Evolutionary conservation across 2,888 invertebrate genomes (phyloP).

Genomic region (Clepsis dumicolana): DNA sequence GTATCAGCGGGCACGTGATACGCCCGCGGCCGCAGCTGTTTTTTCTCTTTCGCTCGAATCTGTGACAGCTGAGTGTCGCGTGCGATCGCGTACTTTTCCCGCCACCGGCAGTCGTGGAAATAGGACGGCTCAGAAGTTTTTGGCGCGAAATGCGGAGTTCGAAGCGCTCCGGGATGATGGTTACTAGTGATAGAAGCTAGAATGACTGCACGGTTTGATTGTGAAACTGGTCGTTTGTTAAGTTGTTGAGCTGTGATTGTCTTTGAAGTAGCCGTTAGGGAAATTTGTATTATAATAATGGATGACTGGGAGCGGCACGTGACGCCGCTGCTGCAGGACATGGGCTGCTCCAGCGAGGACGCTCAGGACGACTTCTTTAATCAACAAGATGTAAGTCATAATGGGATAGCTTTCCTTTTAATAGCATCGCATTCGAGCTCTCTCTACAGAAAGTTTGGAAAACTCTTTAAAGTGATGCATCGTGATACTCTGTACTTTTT

Average conservation of each 20-base stretch:
- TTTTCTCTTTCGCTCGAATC: slow-evolving; percentile 80
- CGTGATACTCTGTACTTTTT: not conserved
- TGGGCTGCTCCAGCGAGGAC: slow-evolving; percentile 84
- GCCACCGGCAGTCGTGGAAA: slow-evolving; percentile 71
- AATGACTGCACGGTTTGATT: slow-evolving; percentile 65
- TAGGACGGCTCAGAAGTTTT: slow-evolving; percentile 71
- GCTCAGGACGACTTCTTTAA: slow-evolving; percentile 86
- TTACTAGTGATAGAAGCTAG: slow-evolving; percentile 64
- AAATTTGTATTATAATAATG: slow-evolving; percentile 68
- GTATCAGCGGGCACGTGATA: slow-evolving; percentile 81
- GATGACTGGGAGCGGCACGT: slow-evolving; percentile 88
- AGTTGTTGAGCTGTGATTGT: slow-evolving; percentile 67
- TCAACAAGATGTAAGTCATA: slow-evolving; percentile 85
- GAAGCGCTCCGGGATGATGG: slow-evolving; percentile 53
- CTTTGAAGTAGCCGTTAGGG: slow-evolving; percentile 61
- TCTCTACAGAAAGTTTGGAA: not conserved
- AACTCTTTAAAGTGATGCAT: not conserved
- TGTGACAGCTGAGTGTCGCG: slow-evolving; percentile 79
- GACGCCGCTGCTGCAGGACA: slow-evolving; percentile 86
- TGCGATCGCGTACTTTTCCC: slow-evolving; percentile 77
- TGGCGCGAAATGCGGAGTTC: slow-evolving; percentile 77
- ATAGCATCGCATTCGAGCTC: not conserved
- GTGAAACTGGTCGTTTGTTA: slow-evolving; percentile 58
- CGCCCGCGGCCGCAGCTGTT: slow-evolving; percentile 77
- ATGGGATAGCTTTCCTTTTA: slow-evolving; percentile 14